Evolutionary conservation across 1,140 invertebrate species (phyloP), one percentile per base, ranked within the genome.

Genomic region (Zophobas morio): DNA sequence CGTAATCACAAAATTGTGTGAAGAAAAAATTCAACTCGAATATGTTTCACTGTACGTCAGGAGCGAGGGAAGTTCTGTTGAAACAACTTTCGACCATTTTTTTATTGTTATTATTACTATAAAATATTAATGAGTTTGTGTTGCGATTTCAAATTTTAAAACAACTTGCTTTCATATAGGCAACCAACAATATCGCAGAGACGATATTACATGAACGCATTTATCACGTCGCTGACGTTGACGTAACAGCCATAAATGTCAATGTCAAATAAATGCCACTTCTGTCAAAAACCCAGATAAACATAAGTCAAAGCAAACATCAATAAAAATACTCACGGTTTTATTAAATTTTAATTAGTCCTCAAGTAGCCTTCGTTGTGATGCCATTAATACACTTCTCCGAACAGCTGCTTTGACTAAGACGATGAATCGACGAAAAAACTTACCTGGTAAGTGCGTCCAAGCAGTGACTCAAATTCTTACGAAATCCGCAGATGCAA

Each of bases 371-470:
- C 46, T n/a, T 6, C 1, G n/a, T 39, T 54, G 71, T 73, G n/a
- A 73, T 73, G 71, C 37, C 6, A 56, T 73, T 56, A 36, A 56
- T n/a, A 36, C 3, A 42, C 5, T 20, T 73, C 71, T 2, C 54
- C 0, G 32, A 53, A 73, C 47, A 36, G 34, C n/a, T 37, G 37
- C 1, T 36, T 20, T 37, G 33, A 42, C 40, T 39, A 40, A 6
- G 56, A 54, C 71, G 40, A 73, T 73, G 71, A 73, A 73, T 73
- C 71, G 46, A 35, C 71, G 71, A n/a, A 73, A 73, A 33, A 53
- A 73, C 56, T 40, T 56, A 73, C 71, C 71, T 37, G 71, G 71
- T 73, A 33, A 53, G 8, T 6, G 5, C 3, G 32, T 32, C 1
- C 20, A 72, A 53, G 20, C n/a, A 71, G 2, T 36, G 54, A 4